phyloP scores from a whole-genome alignment of 2,797 vertebrate species.

The Coccyzus lansbergi region DNA sequence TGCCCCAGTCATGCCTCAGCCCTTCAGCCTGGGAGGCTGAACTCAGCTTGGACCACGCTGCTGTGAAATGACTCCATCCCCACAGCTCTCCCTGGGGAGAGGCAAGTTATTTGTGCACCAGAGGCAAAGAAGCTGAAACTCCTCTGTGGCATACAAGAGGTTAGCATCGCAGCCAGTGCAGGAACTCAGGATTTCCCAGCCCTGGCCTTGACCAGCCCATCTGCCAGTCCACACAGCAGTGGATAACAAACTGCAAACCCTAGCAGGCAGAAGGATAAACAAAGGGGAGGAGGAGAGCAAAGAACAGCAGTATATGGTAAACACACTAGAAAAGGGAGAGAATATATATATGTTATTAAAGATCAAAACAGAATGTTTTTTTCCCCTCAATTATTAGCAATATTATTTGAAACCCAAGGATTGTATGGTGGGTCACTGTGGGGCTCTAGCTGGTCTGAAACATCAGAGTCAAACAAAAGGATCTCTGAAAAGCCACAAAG shows the following conservation, averaged over 20 bases:
- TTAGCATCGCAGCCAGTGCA: not conserved
- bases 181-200: not conserved
- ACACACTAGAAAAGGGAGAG: not conserved
- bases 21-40: not conserved
- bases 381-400: not conserved
- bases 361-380: not conserved
- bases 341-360: not conserved
- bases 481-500: slow-evolving; percentile 10
- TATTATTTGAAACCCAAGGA: not conserved
- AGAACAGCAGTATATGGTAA: not conserved
- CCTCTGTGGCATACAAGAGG: fast-evolving
- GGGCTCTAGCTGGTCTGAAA: not conserved
- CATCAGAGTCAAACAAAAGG: slow-evolving; percentile 35
- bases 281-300: not conserved
- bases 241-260: not conserved
- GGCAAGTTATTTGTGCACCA: not conserved
- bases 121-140: not conserved
- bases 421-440: not conserved
- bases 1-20: not conserved
- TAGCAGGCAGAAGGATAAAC: not conserved
- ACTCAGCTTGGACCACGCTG: not conserved
- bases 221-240: not conserved
- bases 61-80: not conserved
- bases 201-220: not conserved
- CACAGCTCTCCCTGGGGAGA: fast-evolving